These are phyloP conservation scores for Cephus cinctus DNA, from an alignment of 1,140 invertebrate genomes.

Conservation along the genomic window DNA sequence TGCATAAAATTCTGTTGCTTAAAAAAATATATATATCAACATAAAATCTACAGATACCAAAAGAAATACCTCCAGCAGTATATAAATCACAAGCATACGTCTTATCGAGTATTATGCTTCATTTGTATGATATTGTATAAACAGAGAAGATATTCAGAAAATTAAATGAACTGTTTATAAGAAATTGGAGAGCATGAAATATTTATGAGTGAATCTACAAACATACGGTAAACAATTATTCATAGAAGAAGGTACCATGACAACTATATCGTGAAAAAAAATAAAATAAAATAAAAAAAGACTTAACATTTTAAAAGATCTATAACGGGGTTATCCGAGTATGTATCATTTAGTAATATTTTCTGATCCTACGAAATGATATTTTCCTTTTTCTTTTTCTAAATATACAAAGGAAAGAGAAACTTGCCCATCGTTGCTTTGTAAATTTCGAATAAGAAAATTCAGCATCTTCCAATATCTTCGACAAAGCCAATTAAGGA, in stretches of 20 bases:
- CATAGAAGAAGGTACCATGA: not conserved
- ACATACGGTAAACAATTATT: not conserved
- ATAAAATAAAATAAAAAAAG: not conserved
- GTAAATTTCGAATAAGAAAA: not conserved
- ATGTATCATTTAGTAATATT: too few relatives aligned
- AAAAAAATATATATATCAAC: not conserved
- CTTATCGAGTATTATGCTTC: too few relatives aligned
- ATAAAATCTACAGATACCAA: not conserved
- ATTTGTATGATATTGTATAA: too few relatives aligned
- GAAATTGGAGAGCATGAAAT: not conserved
- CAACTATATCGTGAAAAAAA: not conserved
- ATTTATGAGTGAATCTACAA: too few relatives aligned
- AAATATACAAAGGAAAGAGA: too few relatives aligned
- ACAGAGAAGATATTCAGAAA: too few relatives aligned
- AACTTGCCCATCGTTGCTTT: conserved; percentile 1
- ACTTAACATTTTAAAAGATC: not conserved
- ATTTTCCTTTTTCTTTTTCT: too few relatives aligned
- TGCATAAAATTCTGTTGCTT: not conserved
- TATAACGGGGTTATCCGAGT: too few relatives aligned
- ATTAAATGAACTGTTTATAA: not conserved
- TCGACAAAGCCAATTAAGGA: not conserved
- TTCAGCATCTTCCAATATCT: not conserved
- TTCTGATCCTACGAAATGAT: too few relatives aligned
- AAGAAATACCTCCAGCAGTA: too few relatives aligned
- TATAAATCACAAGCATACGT: too few relatives aligned